Conservation (phyloP, 2,113 vertebrate genomes). For the Sceloporus undulatus region DNA sequence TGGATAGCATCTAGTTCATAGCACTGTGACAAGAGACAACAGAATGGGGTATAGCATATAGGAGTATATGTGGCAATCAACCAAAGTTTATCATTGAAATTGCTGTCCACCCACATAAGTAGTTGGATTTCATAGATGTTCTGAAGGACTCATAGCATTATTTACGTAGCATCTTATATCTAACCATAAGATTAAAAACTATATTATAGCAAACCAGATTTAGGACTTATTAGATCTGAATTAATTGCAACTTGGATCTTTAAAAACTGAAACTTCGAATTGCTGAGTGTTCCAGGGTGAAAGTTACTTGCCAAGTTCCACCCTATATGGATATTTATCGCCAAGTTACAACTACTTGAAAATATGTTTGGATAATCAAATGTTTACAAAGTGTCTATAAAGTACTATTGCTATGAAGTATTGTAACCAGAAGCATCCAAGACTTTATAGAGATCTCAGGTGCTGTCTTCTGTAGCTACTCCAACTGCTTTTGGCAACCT, state of each 20-base stretch:
- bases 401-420: slow-evolving; percentile 28
- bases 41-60: slow-evolving; percentile 8
- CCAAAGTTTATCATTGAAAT: not conserved
- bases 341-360: slow-evolving; percentile 68
- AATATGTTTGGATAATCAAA: slow-evolving; percentile 74
- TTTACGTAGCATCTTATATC: not conserved
- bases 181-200: not conserved
- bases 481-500: slow-evolving; percentile 37
- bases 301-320: slow-evolving; percentile 61
- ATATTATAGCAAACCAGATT: slow-evolving; percentile 3
- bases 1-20: slow-evolving; percentile 26
- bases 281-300: slow-evolving; percentile 44
- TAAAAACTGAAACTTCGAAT: slow-evolving; percentile 39
- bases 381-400: slow-evolving; percentile 47
- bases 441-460: slow-evolving; percentile 58
- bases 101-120: not conserved
- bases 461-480: slow-evolving; percentile 53
- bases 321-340: slow-evolving; percentile 66
- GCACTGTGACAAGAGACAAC: slow-evolving; percentile 23
- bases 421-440: slow-evolving; percentile 41
- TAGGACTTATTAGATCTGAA: slow-evolving; percentile 39
- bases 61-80: not conserved
- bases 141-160: not conserved
- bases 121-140: not conserved
- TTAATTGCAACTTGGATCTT: slow-evolving; percentile 41